Evolutionary conservation across 1,140 invertebrate genomes (phyloP).

Genomic region (Drosophila nigromelanica): DNA sequence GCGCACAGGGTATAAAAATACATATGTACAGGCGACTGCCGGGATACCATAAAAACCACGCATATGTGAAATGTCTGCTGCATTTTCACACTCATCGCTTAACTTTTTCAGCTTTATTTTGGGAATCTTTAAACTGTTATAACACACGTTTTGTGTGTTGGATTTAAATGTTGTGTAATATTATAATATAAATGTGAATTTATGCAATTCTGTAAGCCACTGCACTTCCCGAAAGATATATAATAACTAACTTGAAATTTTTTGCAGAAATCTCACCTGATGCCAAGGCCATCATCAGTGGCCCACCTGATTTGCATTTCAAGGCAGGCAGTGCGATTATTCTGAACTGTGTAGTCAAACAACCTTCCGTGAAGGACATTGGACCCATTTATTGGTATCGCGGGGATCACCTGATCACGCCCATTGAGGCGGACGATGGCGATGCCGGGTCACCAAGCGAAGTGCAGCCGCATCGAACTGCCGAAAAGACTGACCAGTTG

Average conservation of each 20-base stretch:
- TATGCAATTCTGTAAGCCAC: no score
- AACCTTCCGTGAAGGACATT: conserved; percentile 90
- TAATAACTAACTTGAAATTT: neutral
- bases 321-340: conserved; percentile 92
- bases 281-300: conserved; percentile 91
- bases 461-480: no score
- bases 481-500: neutral
- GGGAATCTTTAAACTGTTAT: conserved; percentile 59
- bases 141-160: conserved; percentile 54
- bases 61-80: neutral
- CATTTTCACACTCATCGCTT: conserved; percentile 16
- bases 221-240: neutral
- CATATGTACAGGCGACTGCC: neutral
- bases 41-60: no score
- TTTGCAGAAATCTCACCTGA: conserved; percentile 86
- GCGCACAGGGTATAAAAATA: no score
- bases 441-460: conserved; percentile 32
- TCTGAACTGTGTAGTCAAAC: conserved; percentile 92
- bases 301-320: conserved; percentile 91
- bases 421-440: conserved; percentile 77
- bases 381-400: conserved; percentile 94
- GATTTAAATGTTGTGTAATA: no score
- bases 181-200: no score
- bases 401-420: conserved; percentile 84
- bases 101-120: conserved; percentile 52